Evolutionary conservation across 1,140 invertebrate genomes (phyloP), one percentile per base, ranked within the genome.

Genomic region (Trachymyrmex septentrionalis): DNA sequence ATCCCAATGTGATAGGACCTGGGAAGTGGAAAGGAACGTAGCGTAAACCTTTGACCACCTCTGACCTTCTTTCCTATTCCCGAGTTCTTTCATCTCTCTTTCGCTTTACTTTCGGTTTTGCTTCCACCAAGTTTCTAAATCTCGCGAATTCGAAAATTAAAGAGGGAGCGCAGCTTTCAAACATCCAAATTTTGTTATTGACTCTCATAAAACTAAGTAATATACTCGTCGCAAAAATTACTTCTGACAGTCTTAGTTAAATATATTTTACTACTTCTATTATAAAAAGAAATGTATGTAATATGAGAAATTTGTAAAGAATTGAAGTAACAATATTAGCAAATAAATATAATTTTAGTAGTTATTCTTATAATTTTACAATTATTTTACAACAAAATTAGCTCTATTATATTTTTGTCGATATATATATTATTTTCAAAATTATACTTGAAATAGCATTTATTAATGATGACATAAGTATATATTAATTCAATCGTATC

Each of bases 1-100:
- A 34, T 34, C 30, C 7, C 48, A 61, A 44, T 61, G 55, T 82
- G 55, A 24, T 27, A 61, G 38, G 55, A 82, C 19, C 34, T 48
- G 27, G 16, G 12, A 82, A 69, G 19, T 48, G 63, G 44, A 34
- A 21, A 24, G 30, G 53, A 21, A 5, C 5, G 38, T 57, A 71
- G n/a, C 57, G 55, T 48, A 73, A 73, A n/a, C 67, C 80, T 82
- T 73, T 73, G 80, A 82, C 34, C 53, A 71, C 10, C 34, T 82
- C 34, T 38, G 34, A 59, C 14, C 55, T 72, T 19, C 38, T 73
- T 59, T 82, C 24, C 34, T n/a, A 21, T 24, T 81, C 44, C 53
- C 44, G 14, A 66, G 21, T 67, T 9, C 14, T 6, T 19, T 1
- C 50, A 27, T 30, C 24, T 27, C 34, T 61, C 53, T 61, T 30